Conservation (phyloP, 2,888 invertebrate genomes). For the Zonitis immaculata region DNA sequence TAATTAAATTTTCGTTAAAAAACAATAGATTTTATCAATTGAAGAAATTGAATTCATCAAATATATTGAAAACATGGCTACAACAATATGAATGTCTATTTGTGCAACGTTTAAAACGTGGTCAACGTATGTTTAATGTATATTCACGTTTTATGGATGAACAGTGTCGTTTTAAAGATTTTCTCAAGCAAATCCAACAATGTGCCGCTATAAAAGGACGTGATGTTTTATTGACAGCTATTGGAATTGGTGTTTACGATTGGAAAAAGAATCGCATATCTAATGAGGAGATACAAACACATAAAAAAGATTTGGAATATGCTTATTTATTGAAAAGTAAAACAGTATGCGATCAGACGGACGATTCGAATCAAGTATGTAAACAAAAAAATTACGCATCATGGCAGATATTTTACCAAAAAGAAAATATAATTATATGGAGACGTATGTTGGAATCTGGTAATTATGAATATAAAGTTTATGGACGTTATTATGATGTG, state of each 20-base stretch:
- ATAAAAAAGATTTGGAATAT: conserved; percentile 56
- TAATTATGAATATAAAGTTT: conserved; percentile 80
- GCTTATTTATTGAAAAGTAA: conserved; percentile 52
- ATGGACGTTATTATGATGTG: conserved; percentile 76
- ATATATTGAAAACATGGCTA: conserved; percentile 53
- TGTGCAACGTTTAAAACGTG: conserved; percentile 58
- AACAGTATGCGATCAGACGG: conserved; percentile 47
- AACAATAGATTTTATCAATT: conserved; percentile 43
- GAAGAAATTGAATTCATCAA: too few relatives aligned
- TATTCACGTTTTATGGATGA: conserved; percentile 63
- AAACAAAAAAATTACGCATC: conserved; percentile 46
- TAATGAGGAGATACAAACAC: conserved; percentile 54
- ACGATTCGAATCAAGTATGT: conserved; percentile 12
- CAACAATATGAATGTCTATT: conserved; percentile 55
- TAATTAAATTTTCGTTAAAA: conserved; percentile 24
- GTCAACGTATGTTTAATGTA: conserved; percentile 60
- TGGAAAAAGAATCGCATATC: conserved; percentile 60
- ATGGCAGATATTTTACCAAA: conserved; percentile 77
- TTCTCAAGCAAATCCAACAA: conserved; percentile 49
- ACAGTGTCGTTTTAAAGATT: conserved; percentile 53
- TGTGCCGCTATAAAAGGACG: conserved; percentile 50
- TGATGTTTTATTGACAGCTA: conserved; percentile 55
- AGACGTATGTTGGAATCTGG: conserved; percentile 63
- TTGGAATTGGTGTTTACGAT: conserved; percentile 54
- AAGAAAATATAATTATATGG: conserved; percentile 78